These are phyloP conservation scores for Folsomia manolachei DNA, from an alignment of 2,888 invertebrate genomes.

Conservation along the genomic window DNA sequence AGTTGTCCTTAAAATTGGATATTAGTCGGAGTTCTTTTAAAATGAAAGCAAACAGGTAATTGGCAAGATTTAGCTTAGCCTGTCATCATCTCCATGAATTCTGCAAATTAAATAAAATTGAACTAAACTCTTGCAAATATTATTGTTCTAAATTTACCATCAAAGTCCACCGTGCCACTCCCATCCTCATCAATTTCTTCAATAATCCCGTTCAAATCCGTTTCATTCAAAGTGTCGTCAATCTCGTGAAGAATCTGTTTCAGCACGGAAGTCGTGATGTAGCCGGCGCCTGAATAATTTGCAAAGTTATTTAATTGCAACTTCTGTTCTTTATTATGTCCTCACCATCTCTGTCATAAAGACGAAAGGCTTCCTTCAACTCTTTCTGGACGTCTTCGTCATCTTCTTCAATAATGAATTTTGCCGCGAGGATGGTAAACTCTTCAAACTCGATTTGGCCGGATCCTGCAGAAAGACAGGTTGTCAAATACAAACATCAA, in stretches of 20 bases:
- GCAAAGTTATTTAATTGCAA: too few species aligned
- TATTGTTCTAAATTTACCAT: constrained; percentile 68
- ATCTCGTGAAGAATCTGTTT: constrained; percentile 22
- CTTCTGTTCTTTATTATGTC: too few species aligned
- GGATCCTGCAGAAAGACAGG: too few species aligned
- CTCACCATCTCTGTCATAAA: constrained; percentile 59
- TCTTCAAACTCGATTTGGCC: constrained; percentile 60
- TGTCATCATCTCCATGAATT: constrained; percentile 96
- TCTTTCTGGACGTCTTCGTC: constrained; percentile 60
- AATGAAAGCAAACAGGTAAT: too few species aligned
- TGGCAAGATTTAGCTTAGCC: too few species aligned
- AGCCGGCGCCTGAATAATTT: constrained; percentile 22
- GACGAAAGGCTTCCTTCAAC: constrained; percentile 53
- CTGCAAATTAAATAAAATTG: constrained; percentile 60
- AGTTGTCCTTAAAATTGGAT: too few species aligned
- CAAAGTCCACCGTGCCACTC: constrained; percentile 62
- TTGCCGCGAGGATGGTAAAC: constrained; percentile 58
- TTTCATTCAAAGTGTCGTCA: constrained; percentile 13
- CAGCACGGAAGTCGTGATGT: constrained; percentile 20
- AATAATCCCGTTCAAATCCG: constrained; percentile 16
- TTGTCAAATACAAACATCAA: too few species aligned
- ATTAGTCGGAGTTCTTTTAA: too few species aligned
- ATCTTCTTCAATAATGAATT: constrained; percentile 60
- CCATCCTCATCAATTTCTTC: constrained; percentile 53
- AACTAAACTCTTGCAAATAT: background rate